Percentiles rank a stretch among this genome's conserved stretches.
These are phyloP conservation scores for Drosophila asahinai DNA, from an alignment of 1,140 invertebrate genomes.

Conservation along the genomic window DNA sequence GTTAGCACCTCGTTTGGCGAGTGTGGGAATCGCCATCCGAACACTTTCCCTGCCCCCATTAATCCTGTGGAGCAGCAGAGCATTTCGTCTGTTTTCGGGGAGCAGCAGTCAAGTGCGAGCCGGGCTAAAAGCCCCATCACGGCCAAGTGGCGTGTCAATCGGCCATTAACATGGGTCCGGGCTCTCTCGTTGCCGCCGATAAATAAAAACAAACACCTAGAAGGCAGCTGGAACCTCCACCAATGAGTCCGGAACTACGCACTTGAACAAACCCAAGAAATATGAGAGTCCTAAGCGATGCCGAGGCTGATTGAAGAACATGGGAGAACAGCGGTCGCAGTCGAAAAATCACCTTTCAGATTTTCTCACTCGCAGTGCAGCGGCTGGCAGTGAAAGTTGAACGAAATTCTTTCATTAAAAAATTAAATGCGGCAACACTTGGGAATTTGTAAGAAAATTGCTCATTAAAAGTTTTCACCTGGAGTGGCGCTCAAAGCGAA, in stretches of 20 bases:
- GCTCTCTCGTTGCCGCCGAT: conserved; percentile 41
- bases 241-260: neutral
- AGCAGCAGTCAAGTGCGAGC: conserved; percentile 15
- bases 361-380: conserved; percentile 12
- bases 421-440: conserved; percentile 80
- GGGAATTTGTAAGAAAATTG: conserved; percentile 80
- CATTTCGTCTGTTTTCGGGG: conserved; percentile 39
- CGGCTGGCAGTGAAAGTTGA: neutral
- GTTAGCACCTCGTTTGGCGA: conserved; percentile 72
- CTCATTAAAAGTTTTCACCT: conserved; percentile 84
- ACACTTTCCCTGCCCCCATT: conserved; percentile 30
- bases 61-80: conserved; percentile 51
- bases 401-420: conserved; percentile 73
- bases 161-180: conserved; percentile 73
- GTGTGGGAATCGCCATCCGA: conserved; percentile 22
- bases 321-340: neutral
- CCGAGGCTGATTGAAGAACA: conserved; percentile 35
- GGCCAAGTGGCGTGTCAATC: conserved; percentile 83
- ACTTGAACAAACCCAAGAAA: conserved; percentile 2
- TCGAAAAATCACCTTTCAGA: conserved; percentile 21
- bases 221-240: conserved; percentile 6
- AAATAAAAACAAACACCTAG: conserved; percentile 66
- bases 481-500: conserved; percentile 73
- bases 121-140: conserved; percentile 55
- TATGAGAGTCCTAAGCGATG: conserved; percentile 42